A percentile compares a stretch with the other conserved stretches of the same genome.
Conservation (phyloP, 1,140 invertebrate species). For the Neodiprion fabricii region DNA sequence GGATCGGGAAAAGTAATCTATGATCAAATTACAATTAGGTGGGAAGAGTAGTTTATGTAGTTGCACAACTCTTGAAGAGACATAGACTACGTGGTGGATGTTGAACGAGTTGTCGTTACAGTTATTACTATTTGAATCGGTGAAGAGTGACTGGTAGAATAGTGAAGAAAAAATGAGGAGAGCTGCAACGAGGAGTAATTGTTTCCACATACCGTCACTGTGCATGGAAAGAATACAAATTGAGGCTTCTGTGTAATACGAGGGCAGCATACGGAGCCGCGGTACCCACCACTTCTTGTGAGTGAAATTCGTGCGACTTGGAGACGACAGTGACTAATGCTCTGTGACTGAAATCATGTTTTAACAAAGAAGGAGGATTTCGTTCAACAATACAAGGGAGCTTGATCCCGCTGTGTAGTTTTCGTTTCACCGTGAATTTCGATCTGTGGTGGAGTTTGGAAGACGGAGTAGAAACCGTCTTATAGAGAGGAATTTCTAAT, state of each 20-base stretch:
- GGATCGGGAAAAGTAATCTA: too few relatives aligned
- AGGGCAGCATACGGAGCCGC: not conserved
- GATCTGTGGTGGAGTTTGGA: not conserved
- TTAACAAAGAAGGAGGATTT: not conserved
- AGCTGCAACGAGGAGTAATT: not conserved
- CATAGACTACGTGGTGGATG: too few relatives aligned
- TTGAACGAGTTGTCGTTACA: too few relatives aligned
- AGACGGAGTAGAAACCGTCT: not conserved
- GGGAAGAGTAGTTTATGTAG: too few relatives aligned
- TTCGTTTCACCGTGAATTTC: not conserved
- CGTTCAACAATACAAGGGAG: not conserved
- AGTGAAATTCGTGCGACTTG: not conserved
- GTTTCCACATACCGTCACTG: not conserved
- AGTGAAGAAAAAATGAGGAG: too few relatives aligned
- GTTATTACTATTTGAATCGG: too few relatives aligned
- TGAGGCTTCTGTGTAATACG: slow-evolving; percentile 1
- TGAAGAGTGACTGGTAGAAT: too few relatives aligned
- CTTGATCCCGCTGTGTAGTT: not conserved
- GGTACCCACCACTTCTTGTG: not conserved
- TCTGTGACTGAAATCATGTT: slow-evolving; percentile 3
- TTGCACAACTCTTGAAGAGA: too few relatives aligned
- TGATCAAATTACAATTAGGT: too few relatives aligned
- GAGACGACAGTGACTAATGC: not conserved
- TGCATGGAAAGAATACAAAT: not conserved
- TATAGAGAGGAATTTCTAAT: not conserved